Conservation (phyloP, 2,797 vertebrate genomes). For the Tauraco hartlaubi region DNA sequence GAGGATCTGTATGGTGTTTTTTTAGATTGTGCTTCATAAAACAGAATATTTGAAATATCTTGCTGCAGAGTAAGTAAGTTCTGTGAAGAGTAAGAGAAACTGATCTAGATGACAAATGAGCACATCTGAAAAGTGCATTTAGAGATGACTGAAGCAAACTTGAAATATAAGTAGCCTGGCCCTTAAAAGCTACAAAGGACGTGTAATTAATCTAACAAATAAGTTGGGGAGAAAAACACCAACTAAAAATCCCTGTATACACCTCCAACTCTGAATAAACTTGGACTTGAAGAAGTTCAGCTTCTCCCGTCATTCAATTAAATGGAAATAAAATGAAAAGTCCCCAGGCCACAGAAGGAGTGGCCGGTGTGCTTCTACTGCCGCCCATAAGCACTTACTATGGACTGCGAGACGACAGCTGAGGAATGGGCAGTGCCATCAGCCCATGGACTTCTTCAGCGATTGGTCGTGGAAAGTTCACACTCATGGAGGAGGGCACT, state of each 20-base stretch:
- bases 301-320: not conserved
- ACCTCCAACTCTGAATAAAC: not conserved
- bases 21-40: not conserved
- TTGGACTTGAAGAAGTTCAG: not conserved
- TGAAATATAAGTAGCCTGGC: not conserved
- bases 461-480: not conserved
- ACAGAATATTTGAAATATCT: not conserved
- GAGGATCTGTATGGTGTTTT: not conserved
- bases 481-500: not conserved
- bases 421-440: not conserved
- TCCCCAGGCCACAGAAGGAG: not conserved
- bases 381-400: not conserved
- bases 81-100: not conserved
- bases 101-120: not conserved
- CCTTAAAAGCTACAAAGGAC: not conserved
- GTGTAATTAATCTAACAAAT: not conserved
- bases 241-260: not conserved
- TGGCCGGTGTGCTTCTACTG: not conserved
- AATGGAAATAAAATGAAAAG: not conserved
- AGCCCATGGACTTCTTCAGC: not conserved
- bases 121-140: not conserved
- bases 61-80: not conserved
- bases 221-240: not conserved
- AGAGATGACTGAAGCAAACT: not conserved
- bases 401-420: accelerated